Evolutionary conservation across 1,140 invertebrate species (phyloP), one percentile per base, ranked within the genome.

Genomic region (Caenorhabditis brenneri): DNA sequence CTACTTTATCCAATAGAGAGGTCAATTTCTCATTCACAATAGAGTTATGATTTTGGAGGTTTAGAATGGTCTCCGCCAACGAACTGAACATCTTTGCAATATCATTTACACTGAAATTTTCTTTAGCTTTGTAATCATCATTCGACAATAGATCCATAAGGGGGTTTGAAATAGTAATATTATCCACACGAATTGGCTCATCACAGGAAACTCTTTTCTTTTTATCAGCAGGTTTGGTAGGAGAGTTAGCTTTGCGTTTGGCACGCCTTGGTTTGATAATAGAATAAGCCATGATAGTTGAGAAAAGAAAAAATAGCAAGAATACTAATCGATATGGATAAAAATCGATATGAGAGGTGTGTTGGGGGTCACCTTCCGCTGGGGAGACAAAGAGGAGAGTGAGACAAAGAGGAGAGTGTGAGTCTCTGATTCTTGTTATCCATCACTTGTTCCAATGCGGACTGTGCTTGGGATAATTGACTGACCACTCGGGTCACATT

Each of bases 341-440:
- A n/a, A n/a, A n/a, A n/a, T n/a, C n/a, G n/a, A n/a, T n/a, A n/a
- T n/a, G n/a, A n/a, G n/a, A n/a, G n/a, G n/a, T n/a, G n/a, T n/a
- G n/a, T n/a, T n/a, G n/a, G n/a, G n/a, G n/a, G n/a, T n/a, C n/a
- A n/a, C n/a, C n/a, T n/a, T n/a, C n/a, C n/a, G n/a, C n/a, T n/a
- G n/a, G n/a, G n/a, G n/a, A n/a, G n/a, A n/a, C n/a, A n/a, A n/a
- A n/a, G n/a, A n/a, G n/a, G n/a, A n/a, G n/a, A n/a, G n/a, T n/a
- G n/a, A n/a, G n/a, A n/a, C n/a, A n/a, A n/a, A n/a, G n/a, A n/a
- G n/a, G n/a, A n/a, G n/a, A n/a, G n/a, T n/a, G n/a, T n/a, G n/a
- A n/a, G n/a, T n/a, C n/a, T n/a, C n/a, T n/a, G n/a, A n/a, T 42
- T 74, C 22, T 74, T 74, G n/a, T 74, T 74, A 36, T 74, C 42